Evolutionary conservation across 2,113 vertebrate genomes (phyloP), one percentile per base, ranked within the genome.

Genomic region (Sinocyclocheilus anophthalmus): DNA sequence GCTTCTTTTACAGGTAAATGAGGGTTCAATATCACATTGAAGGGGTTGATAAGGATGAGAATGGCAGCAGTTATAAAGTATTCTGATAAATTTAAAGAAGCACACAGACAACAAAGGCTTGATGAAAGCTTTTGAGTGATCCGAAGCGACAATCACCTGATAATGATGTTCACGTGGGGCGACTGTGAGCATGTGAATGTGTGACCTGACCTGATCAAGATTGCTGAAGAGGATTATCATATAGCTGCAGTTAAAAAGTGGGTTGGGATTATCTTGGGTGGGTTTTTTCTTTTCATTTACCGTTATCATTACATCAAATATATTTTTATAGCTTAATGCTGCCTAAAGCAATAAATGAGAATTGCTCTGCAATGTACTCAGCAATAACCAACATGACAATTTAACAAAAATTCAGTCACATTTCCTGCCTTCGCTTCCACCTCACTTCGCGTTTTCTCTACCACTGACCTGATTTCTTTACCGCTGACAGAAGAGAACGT

Each of bases 81-180:
- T 91, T 87, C 87, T 30, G 86, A 90, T 90, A 92, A 92, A 88
- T 83, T 53, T 86, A 90, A 65, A 72, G 22, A 91, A 91, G 89
- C 55, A 73, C 59, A 53, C 69, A 39, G 50, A 81, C 84, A 84
- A 78, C 73, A 85, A 84, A 91, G 87, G 78, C 89, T 85, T 48
- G 83, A 50, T n/a, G 39, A 30, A 48, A 65, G 79, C 26, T 91
- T 91, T 67, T 84, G 4, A 70, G 65, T 50, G 24, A 89, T 76
- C 61, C 7, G 13, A 85, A 30, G 57, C 7, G 65, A 83, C 81
- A 77, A 88, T 92, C 88, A 92, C 88, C 90, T 92, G 92, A 92
- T 89, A 89, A 86, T 77, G n/a, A 65, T 73, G 37, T 79, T 88
- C 89, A 87, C 90, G 70, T 89, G 88, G 86, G 87, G 9, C 14